Percentiles rank a stretch among this genome's conserved stretches.
Evolutionary conservation across 1,140 invertebrate species (phyloP).

Genomic region (Pseudomyrmex sp.): DNA sequence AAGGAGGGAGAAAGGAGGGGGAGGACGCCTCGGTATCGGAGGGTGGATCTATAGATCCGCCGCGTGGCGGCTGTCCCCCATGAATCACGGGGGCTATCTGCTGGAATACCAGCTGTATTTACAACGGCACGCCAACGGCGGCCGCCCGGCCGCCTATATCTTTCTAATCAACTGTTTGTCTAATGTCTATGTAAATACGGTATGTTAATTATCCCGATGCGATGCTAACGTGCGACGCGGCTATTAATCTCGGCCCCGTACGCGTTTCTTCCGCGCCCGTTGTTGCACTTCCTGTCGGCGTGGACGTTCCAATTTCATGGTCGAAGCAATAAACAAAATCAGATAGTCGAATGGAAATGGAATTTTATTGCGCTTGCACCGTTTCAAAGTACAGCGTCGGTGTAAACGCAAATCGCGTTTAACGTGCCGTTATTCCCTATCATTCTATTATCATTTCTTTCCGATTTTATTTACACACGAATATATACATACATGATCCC

Average conservation of each 20-base stretch:
- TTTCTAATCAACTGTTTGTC: constrained; percentile 79
- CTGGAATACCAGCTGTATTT: constrained; percentile 77
- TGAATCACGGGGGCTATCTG: constrained; percentile 81
- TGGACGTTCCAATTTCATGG: constrained; percentile 58
- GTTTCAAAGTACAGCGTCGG: neutral
- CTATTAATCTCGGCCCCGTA: constrained; percentile 73
- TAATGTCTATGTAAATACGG: constrained; percentile 80
- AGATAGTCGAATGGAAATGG: constrained; percentile 18
- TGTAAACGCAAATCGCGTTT: neutral
- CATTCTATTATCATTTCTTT: neutral
- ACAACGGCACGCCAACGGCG: constrained; percentile 76
- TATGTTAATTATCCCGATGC: constrained; percentile 77
- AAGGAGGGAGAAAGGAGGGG: neutral
- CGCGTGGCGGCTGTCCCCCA: constrained; percentile 75
- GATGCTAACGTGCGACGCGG: constrained; percentile 74
- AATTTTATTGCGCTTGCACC: constrained; percentile 3
- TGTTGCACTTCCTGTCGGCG: constrained; percentile 57
- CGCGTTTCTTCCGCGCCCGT: constrained; percentile 69
- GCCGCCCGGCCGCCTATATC: constrained; percentile 71
- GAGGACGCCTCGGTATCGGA: constrained; percentile 77
- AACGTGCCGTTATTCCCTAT: neutral
- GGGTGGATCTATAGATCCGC: constrained; percentile 78
- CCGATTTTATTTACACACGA: neutral
- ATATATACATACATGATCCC: neutral
- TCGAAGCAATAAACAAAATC: constrained; percentile 48